Conservation (phyloP, 2,888 invertebrate genomes). For the Cheilosia vernalis region DNA sequence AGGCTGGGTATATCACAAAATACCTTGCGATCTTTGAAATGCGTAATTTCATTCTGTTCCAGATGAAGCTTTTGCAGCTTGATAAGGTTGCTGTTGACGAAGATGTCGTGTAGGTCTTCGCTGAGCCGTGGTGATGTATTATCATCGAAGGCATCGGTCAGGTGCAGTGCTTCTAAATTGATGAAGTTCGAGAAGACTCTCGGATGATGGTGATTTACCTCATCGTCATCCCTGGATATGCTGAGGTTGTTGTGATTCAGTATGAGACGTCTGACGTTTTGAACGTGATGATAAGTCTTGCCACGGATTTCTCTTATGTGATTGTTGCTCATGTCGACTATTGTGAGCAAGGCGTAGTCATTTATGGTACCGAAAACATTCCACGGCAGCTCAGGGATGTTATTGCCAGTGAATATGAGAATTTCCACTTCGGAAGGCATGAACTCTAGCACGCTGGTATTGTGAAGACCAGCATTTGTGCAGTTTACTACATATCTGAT, state of each 20-base stretch:
- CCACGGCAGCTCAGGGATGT: conserved; percentile 86
- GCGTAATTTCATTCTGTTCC: conserved; percentile 90
- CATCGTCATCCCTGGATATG: conserved; percentile 85
- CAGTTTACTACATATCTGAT: conserved; percentile 88
- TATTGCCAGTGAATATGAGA: conserved; percentile 89
- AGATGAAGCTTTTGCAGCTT: conserved; percentile 88
- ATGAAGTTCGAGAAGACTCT: conserved; percentile 88
- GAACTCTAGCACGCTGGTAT: conserved; percentile 85
- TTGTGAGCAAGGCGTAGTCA: conserved; percentile 85
- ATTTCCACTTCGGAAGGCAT: conserved; percentile 88
- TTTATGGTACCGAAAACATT: conserved; percentile 88
- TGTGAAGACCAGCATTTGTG: conserved; percentile 86
- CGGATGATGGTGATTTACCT: conserved; percentile 87
- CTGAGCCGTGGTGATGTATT: conserved; percentile 86
- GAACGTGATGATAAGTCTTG: conserved; percentile 89
- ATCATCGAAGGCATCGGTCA: conserved; percentile 90
- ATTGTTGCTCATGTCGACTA: conserved; percentile 90
- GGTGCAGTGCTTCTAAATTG: conserved; percentile 88
- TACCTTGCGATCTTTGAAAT: conserved; percentile 86
- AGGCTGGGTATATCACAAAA: conserved; percentile 89
- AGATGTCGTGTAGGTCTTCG: conserved; percentile 88
- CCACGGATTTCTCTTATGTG: conserved; percentile 88
- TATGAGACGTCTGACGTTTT: conserved; percentile 87
- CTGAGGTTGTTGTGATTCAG: conserved; percentile 89
- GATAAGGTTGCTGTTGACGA: conserved; percentile 87